These are phyloP conservation scores for Hydrotaea cyrtoneurina DNA, from an alignment of 2,888 invertebrate species.

Conservation along the genomic window DNA sequence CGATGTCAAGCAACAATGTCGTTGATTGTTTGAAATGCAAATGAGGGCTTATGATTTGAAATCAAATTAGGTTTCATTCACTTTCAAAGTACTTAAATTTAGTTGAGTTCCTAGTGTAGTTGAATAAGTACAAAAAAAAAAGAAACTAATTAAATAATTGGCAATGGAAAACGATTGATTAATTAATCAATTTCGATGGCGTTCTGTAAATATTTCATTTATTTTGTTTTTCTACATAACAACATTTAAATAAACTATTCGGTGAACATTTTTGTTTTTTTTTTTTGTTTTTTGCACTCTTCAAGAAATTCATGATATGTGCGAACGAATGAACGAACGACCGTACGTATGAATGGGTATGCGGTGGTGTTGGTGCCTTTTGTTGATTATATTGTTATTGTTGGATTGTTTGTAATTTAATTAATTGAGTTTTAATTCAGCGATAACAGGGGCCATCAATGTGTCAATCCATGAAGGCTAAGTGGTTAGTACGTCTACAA, in stretches of 20 bases:
- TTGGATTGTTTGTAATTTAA: slow-evolving; percentile 80
- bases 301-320: background rate
- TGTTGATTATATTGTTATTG: slow-evolving; percentile 66
- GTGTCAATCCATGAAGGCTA: slow-evolving; percentile 67
- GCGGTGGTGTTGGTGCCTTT: background rate
- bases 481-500: slow-evolving; percentile 22
- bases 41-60: no score
- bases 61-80: slow-evolving; percentile 12
- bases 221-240: background rate
- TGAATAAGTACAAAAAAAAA: background rate
- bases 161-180: background rate
- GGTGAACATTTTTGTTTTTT: no score
- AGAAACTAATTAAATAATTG: slow-evolving; percentile 6
- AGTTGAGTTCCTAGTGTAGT: no score
- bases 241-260: slow-evolving; percentile 17
- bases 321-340: background rate
- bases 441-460: slow-evolving; percentile 70
- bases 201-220: background rate
- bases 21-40: no score
- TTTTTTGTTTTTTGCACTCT: background rate
- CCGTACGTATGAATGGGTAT: background rate
- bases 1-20: no score
- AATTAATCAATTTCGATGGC: background rate
- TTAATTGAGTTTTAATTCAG: slow-evolving; percentile 80
- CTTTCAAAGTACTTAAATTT: no score